Evolutionary conservation across 2,113 vertebrate genomes (phyloP).

Genomic region (Calypte anna): DNA sequence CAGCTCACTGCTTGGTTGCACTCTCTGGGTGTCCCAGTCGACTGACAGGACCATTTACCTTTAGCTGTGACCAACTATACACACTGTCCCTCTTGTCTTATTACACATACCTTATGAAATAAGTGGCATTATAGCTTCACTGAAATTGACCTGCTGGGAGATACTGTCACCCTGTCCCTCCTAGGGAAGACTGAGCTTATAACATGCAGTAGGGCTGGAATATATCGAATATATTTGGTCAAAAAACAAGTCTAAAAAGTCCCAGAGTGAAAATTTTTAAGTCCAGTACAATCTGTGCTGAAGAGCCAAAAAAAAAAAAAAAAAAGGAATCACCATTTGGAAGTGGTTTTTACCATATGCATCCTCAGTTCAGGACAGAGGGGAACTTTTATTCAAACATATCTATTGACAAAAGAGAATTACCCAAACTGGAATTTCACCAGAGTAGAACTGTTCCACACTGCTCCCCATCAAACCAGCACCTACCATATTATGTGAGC

Average conservation of each 20-base stretch:
- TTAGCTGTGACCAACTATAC: background rate
- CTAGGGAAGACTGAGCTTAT: background rate
- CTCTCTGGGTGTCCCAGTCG: background rate
- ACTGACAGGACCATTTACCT: background rate
- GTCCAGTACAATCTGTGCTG: background rate
- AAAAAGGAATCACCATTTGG: background rate
- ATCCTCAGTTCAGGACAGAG: background rate
- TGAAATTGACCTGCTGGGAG: background rate
- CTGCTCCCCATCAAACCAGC: background rate
- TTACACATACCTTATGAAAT: background rate
- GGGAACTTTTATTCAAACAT: background rate
- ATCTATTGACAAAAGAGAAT: background rate
- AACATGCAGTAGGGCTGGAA: background rate
- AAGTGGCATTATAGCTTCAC: background rate
- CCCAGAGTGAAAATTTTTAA: background rate
- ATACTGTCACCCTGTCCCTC: background rate
- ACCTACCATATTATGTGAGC: background rate
- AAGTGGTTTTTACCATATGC: background rate
- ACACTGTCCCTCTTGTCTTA: background rate
- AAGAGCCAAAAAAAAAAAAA: background rate
- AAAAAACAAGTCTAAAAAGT: background rate
- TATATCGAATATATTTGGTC: background rate
- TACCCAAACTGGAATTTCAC: background rate
- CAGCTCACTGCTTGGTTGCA: background rate
- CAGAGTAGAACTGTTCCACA: background rate